These are phyloP conservation scores for Marasmarcha lunaedactyla DNA, from an alignment of 2,888 invertebrate species.

Conservation along the genomic window DNA sequence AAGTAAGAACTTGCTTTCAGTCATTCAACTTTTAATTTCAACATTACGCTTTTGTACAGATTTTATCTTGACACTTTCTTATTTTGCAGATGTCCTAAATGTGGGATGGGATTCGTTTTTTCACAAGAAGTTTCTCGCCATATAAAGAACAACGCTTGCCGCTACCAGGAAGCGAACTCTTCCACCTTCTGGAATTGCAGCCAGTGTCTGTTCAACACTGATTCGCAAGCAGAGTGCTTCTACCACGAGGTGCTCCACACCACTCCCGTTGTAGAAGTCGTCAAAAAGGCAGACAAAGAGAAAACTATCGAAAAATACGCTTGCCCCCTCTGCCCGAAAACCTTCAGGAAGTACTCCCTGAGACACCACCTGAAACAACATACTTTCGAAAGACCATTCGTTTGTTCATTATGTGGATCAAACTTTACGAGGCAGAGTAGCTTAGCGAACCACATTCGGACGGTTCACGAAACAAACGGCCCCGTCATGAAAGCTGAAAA, in stretches of 20 bases:
- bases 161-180: slow-evolving; percentile 30
- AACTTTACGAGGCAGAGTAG: slow-evolving; percentile 77
- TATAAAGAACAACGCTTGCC: slow-evolving; percentile 72
- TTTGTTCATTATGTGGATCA: slow-evolving; percentile 73
- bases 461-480: slow-evolving; percentile 44
- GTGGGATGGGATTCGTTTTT: slow-evolving; percentile 76
- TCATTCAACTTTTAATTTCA: neutral
- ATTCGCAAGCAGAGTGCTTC: slow-evolving; percentile 77
- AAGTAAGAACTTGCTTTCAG: slow-evolving; percentile 47
- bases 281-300: slow-evolving; percentile 27
- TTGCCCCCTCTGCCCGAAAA: slow-evolving; percentile 77
- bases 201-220: slow-evolving; percentile 72
- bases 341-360: slow-evolving; percentile 74
- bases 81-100: slow-evolving; percentile 75
- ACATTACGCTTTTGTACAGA: neutral
- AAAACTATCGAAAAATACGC: slow-evolving; percentile 57
- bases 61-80: slow-evolving; percentile 2
- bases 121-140: slow-evolving; percentile 83
- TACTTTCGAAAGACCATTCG: slow-evolving; percentile 79
- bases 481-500: slow-evolving; percentile 20
- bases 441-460: slow-evolving; percentile 71
- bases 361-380: slow-evolving; percentile 79
- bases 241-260: slow-evolving; percentile 80
- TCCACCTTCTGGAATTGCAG: slow-evolving; percentile 66
- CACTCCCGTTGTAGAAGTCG: slow-evolving; percentile 37